A percentile compares a stretch with the other conserved stretches of the same genome.
Conservation (phyloP, 2,888 invertebrate genomes). For the Theodoxus fluviatilis region DNA sequence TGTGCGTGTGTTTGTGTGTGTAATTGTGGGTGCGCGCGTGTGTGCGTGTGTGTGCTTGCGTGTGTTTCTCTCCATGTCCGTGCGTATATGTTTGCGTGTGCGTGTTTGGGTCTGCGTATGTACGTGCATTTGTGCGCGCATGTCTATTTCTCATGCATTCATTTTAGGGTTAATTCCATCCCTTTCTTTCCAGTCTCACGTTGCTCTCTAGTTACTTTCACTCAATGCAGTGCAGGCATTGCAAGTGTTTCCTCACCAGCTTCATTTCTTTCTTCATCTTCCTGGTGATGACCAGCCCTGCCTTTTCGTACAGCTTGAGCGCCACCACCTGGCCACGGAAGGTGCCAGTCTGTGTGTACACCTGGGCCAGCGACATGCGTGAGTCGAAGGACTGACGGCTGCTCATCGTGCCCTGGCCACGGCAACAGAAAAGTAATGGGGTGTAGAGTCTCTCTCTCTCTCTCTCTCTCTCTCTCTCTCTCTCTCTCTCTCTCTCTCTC, state of each 20-base stretch:
- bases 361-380: slow-evolving; percentile 55
- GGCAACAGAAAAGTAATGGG: neutral
- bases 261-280: slow-evolving; percentile 63
- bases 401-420: neutral
- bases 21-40: too few relatives aligned
- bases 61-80: too few relatives aligned
- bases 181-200: too few relatives aligned
- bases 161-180: too few relatives aligned
- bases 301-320: slow-evolving; percentile 56
- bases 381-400: slow-evolving; percentile 53
- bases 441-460: neutral
- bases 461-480: neutral
- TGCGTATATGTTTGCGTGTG: too few relatives aligned
- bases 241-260: slow-evolving; percentile 41
- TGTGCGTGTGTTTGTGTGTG: too few relatives aligned
- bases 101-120: too few relatives aligned
- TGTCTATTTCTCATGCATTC: too few relatives aligned
- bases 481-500: neutral
- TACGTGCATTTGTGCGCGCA: too few relatives aligned
- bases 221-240: too few relatives aligned
- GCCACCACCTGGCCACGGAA: slow-evolving; percentile 61
- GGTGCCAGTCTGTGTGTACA: slow-evolving; percentile 54
- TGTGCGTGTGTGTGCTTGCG: too few relatives aligned
- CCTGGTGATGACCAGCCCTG: slow-evolving; percentile 52
- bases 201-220: too few relatives aligned